These are phyloP conservation scores for Augochlora pura DNA, from an alignment of 1,140 invertebrate genomes.

Conservation along the genomic window DNA sequence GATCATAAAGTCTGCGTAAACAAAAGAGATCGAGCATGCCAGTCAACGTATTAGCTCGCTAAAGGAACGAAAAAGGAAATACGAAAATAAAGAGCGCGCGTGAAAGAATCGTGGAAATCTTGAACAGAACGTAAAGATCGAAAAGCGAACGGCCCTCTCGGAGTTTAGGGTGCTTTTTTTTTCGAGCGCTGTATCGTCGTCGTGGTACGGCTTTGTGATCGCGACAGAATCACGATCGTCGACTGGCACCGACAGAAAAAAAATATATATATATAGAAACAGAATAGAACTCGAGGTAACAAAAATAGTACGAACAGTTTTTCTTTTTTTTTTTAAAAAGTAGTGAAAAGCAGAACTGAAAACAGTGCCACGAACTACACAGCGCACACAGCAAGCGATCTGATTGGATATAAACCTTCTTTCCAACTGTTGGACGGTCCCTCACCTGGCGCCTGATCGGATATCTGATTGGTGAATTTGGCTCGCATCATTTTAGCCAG, in stretches of 20 bases:
- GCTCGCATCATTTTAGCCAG: conserved; percentile 90
- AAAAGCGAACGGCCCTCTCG: background rate
- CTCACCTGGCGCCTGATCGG: conserved; percentile 96
- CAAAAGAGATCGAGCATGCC: conserved; percentile 42
- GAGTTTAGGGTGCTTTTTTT: background rate
- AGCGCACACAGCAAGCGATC: conserved; percentile 82
- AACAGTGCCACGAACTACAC: conserved; percentile 80
- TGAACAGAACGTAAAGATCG: background rate
- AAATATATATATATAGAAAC: too few species aligned
- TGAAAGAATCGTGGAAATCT: background rate
- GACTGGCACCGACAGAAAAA: conserved; percentile 41
- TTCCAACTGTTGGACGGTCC: conserved; percentile 90
- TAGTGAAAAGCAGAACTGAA: conserved; percentile 72
- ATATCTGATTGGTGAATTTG: conserved; percentile 96
- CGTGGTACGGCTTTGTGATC: too few species aligned
- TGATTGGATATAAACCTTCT: conserved; percentile 91
- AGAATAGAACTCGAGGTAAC: background rate
- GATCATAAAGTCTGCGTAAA: conserved; percentile 55
- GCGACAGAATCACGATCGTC: conserved; percentile 1
- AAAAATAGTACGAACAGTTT: conserved; percentile 33
- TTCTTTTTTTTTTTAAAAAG: too few species aligned
- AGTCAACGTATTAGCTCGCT: conserved; percentile 41
- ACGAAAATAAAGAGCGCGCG: background rate
- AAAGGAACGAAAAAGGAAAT: background rate
- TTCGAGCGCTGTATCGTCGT: background rate